Evolutionary conservation across 2,797 vertebrate species (phyloP).

Genomic region (Tarsius wallacei): DNA sequence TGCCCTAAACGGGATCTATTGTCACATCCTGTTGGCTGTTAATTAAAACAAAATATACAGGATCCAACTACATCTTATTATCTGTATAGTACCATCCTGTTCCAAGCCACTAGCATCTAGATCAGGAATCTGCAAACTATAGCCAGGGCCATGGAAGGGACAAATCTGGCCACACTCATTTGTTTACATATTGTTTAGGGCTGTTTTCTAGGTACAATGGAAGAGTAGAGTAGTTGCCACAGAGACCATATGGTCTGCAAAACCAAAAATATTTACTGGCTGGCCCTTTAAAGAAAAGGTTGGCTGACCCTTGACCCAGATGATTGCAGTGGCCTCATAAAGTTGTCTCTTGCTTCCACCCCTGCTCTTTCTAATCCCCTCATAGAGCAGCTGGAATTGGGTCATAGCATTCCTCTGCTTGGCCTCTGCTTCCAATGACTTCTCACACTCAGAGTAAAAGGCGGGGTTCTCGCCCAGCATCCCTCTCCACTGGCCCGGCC

Average conservation of each 20-base stretch:
- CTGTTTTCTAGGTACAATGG: background rate
- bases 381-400: background rate
- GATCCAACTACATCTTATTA: background rate
- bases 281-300: background rate
- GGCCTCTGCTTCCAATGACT: background rate
- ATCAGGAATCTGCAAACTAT: background rate
- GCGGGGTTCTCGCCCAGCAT: background rate
- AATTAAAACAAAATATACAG: background rate
- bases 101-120: background rate
- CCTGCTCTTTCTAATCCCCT: background rate
- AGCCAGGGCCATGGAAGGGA: background rate
- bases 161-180: background rate
- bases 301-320: background rate
- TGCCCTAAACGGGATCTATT: background rate
- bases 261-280: background rate
- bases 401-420: background rate
- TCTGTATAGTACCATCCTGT: background rate
- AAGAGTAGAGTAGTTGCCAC: background rate
- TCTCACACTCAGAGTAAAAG: background rate
- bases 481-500: background rate
- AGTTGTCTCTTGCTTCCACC: background rate
- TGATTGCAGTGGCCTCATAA: background rate
- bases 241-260: background rate
- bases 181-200: background rate
- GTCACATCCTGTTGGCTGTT: background rate